Evolutionary conservation across 2,797 vertebrate genomes (phyloP).

Genomic region (Anabacerthia variegaticeps): DNA sequence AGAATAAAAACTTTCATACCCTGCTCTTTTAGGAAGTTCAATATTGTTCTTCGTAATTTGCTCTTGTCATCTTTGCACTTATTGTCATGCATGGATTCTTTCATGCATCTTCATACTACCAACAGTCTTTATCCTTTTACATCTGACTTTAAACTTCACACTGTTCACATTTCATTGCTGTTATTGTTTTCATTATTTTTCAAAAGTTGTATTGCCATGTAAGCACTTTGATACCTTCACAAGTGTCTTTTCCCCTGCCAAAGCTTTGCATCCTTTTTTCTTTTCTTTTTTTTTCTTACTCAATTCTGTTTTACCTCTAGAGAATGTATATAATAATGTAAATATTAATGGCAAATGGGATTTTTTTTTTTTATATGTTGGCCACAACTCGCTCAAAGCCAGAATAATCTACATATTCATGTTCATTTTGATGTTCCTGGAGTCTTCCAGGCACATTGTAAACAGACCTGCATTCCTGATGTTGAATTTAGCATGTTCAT

Average conservation of each 20-base stretch:
- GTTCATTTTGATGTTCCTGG: conserved; percentile 54
- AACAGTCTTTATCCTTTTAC: background rate
- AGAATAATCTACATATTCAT: conserved; percentile 75
- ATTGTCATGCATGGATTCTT: background rate
- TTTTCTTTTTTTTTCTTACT: rapidly evolving
- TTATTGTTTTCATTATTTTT: background rate
- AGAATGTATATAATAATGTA: conserved; percentile 53
- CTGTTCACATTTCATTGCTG: background rate
- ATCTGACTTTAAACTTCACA: background rate
- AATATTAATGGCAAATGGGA: conserved; percentile 56
- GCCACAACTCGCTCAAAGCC: conserved; percentile 21
- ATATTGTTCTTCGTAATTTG: background rate
- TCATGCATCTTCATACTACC: background rate
- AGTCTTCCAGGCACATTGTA: conserved; percentile 42
- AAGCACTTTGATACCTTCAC: conserved; percentile 23
- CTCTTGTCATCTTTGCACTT: conserved; percentile 3
- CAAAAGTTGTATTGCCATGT: background rate
- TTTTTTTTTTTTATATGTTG: background rate
- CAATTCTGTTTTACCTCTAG: background rate
- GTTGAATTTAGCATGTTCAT: conserved; percentile 49
- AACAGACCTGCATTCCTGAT: conserved; percentile 63
- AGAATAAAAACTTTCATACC: background rate
- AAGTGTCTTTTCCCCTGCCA: background rate
- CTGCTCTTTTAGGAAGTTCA: background rate
- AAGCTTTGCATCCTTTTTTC: background rate